Base-by-base conservation (phyloP, 2,113 vertebrate species). In the Pipa parva region DNA sequence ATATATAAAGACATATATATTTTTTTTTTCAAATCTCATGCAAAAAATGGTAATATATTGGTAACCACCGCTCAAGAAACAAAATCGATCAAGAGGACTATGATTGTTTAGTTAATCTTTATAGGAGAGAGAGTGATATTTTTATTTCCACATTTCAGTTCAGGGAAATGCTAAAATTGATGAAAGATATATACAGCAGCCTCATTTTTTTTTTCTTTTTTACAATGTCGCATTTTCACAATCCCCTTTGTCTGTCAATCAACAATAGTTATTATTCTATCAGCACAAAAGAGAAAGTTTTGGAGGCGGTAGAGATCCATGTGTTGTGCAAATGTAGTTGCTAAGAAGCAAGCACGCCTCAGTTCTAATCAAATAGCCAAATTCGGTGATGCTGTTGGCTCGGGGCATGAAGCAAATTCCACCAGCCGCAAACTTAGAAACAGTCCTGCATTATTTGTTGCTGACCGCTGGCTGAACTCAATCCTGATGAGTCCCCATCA, bases 401-500 rank as follows among this genome's bases (percentile, higher is more conserved):
- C 84, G 83, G 88, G 86, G 87, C 85, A 85, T 90, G 87, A 87
- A 90, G 89, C 84, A 84, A 91, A 91, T 91, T 90, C 89, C 88
- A 86, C 88, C 87, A 90, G 89, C 89, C 84, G 86, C 88, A 89
- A 91, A 91, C 89, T 90, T 89, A 89, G 87, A 88, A 90, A 90
- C 89, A 90, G 88, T 87, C 89, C 83, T 90, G 89, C 90, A 91
- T 91, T 90, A 91, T 91, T 91, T 90, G 89, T 90, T 89, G 88
- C 88, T 91, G 89, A 91, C 89, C 89, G 89, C 89, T 90, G 88
- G 87, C 86, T 91, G 89, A 91, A 91, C 89, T 82, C 89, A 86
- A 79, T 87, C 82, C 89, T 91, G 89, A 91, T 90, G 88, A 89
- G 88, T 85, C 83, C 39, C 84, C 86, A 90, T 87, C 87, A 88